Evolutionary conservation across 2,888 invertebrate species (phyloP).

Genomic region (Seira musarum): DNA sequence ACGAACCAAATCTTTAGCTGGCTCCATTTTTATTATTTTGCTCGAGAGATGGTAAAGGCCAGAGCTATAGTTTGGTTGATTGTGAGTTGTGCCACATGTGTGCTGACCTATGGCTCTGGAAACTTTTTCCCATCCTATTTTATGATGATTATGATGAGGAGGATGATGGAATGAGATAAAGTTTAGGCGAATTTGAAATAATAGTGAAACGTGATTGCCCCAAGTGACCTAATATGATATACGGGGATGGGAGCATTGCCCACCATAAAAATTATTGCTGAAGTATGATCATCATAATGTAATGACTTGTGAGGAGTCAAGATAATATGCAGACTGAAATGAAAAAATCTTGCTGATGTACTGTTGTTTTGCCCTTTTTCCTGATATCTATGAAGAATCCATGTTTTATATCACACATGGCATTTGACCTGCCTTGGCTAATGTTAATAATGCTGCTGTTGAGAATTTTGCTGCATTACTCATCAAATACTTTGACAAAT

Average conservation of each 20-base stretch:
- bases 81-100: neutral
- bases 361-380: too few species aligned
- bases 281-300: neutral
- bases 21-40: neutral
- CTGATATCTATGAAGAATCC: too few species aligned
- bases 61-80: neutral
- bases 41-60: neutral
- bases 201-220: too few species aligned
- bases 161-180: neutral
- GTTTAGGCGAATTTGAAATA: too few species aligned
- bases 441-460: too few species aligned
- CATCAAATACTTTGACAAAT: too few species aligned
- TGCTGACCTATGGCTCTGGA: neutral
- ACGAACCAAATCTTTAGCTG: neutral
- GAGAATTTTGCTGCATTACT: too few species aligned
- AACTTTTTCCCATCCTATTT: neutral
- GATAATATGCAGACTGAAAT: too few species aligned
- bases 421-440: too few species aligned
- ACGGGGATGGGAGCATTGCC: neutral
- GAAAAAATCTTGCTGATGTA: too few species aligned
- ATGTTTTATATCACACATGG: too few species aligned
- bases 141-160: neutral
- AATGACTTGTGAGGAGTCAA: too few species aligned
- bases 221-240: neutral
- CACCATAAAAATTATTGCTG: conserved; percentile 3